Conservation (phyloP, 1,140 invertebrate genomes). For the Rhyacophila brunnea region DNA sequence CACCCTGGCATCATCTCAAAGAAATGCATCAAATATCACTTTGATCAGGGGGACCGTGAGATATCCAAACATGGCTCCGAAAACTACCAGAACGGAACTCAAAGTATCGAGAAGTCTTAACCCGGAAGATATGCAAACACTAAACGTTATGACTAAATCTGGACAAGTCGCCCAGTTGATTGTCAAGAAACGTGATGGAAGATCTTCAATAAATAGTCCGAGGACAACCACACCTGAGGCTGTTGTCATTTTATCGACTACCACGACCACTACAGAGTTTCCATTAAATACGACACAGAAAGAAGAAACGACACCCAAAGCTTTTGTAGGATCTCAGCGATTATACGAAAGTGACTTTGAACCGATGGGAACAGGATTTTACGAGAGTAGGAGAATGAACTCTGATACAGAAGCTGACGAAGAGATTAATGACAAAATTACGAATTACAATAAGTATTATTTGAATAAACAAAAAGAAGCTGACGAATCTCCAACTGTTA, state of each 20-base stretch:
- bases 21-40: constrained; percentile 14
- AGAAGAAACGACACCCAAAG: constrained; percentile 22
- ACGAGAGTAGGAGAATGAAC: constrained; percentile 18
- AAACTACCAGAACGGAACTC: constrained; percentile 66
- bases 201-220: constrained; percentile 16
- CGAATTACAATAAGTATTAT: constrained; percentile 50
- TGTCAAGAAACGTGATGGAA: constrained; percentile 67
- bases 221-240: constrained; percentile 31
- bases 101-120: constrained; percentile 75
- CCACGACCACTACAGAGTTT: constrained; percentile 35
- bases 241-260: constrained; percentile 34
- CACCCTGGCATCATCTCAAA: background rate
- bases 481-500: constrained; percentile 47
- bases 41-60: constrained; percentile 5
- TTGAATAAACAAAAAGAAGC: constrained; percentile 45
- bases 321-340: constrained; percentile 27
- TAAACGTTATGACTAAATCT: constrained; percentile 71
- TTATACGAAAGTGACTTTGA: constrained; percentile 26
- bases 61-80: constrained; percentile 38
- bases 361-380: constrained; percentile 12
- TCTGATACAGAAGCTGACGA: constrained; percentile 16
- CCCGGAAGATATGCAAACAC: constrained; percentile 70
- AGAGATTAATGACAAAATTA: constrained; percentile 34
- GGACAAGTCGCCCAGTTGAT: constrained; percentile 74
- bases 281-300: constrained; percentile 28